A percentile compares a stretch with the other conserved stretches of the same genome.
phyloP scores from a whole-genome alignment of 2,888 invertebrate species.

The Clepsis dumicolana region DNA sequence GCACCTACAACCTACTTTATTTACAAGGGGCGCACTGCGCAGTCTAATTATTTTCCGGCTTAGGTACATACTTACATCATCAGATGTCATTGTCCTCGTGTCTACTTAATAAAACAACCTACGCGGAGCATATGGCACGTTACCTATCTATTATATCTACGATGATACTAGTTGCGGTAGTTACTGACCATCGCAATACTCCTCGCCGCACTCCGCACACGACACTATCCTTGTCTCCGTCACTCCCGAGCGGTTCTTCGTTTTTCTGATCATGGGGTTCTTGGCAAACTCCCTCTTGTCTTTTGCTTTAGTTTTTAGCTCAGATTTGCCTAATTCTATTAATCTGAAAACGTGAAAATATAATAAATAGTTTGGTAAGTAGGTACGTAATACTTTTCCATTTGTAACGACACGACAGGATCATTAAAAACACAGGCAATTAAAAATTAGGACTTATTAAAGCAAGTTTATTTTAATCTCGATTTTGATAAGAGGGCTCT shows the following conservation, averaged over 20 bases:
- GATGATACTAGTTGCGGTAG: not conserved
- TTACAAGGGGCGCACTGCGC: not conserved
- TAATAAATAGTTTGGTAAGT: not conserved
- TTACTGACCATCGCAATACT: constrained; percentile 90
- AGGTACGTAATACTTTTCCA: too few relatives aligned
- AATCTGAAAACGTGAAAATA: constrained; percentile 81
- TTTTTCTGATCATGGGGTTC: constrained; percentile 89
- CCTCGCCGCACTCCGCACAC: constrained; percentile 94
- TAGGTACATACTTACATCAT: not conserved
- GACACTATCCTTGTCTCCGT: constrained; percentile 91
- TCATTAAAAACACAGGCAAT: not conserved
- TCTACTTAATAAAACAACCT: not conserved
- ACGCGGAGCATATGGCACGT: not conserved
- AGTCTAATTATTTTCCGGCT: not conserved
- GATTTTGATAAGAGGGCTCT: not conserved
- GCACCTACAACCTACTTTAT: not conserved
- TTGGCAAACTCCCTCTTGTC: constrained; percentile 89
- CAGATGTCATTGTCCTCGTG: not conserved
- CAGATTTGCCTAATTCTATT: constrained; percentile 93
- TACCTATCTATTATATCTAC: not conserved
- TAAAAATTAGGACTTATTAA: not conserved
- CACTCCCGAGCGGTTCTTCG: constrained; percentile 94
- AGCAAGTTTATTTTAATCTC: not conserved
- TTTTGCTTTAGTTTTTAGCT: constrained; percentile 89
- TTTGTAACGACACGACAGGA: not conserved